Evolutionary conservation across 2,113 vertebrate genomes (phyloP), one percentile per base, ranked within the genome.

Genomic region (Morone chrysops): DNA sequence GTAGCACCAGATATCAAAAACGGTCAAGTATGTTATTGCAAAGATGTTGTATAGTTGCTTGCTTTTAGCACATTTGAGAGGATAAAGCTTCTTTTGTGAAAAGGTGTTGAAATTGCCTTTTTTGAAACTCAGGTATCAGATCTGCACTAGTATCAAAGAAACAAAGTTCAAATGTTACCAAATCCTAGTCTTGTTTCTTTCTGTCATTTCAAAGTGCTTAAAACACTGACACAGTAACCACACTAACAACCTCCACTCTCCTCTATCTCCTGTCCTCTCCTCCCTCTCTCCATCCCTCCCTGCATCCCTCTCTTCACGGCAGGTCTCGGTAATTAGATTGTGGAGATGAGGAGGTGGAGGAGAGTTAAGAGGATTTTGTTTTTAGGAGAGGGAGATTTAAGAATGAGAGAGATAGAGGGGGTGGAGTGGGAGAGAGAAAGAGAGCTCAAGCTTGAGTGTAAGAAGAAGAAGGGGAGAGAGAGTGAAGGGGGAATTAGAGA

Each of bases 311-410:
- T 89, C 88, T 92, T 87, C 92, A 81, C 83, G 51, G 75, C 90
- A 90, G 87, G 87, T 90, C 85, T 84, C 16, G 40, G 89, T 92
- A 92, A 92, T 93, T 92, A 91, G 87, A 92, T 92, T 91, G 88
- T 82, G 71, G 81, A 86, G 86, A 92, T 89, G 91, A 91, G 84
- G 87, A 89, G 86, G 89, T 89, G 87, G 76, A 86, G 69, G 80
- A 69, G 85, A 89, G 85, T 82, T 92, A 93, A 92, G 91, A 90
- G 91, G 93, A 91, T 94, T 94, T 93, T 85, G 85, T 93, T 89
- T 92, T 87, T 80, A 83, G 80, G 68, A 89, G 84, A 84, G 63
- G 70, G 79, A 91, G 90, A 87, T 90, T 90, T 86, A 90, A 76
- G 85, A 85, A 74, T 54, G 81, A 85, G 80, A 65, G 75, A 54